Conservation (phyloP, 2,797 vertebrate genomes). For the Yasuhikotakia modesta region DNA sequence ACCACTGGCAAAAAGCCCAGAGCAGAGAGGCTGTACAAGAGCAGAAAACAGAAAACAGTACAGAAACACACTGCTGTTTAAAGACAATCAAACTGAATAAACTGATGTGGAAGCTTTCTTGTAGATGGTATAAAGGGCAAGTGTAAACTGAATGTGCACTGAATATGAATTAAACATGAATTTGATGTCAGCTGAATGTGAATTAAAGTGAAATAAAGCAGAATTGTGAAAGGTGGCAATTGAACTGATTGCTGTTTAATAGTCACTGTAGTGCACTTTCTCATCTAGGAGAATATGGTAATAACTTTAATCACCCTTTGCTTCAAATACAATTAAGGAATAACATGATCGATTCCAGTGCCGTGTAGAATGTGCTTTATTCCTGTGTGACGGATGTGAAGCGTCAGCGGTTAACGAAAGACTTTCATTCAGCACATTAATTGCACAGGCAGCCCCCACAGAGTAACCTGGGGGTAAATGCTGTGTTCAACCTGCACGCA, state of each 20-base stretch:
- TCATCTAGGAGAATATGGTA: not conserved
- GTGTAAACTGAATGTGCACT: not conserved
- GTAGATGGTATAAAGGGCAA: not conserved
- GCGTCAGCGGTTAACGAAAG: not conserved
- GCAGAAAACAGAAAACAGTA: not conserved
- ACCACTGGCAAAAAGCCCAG: conserved; percentile 13
- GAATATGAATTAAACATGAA: not conserved
- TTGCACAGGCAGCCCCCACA: not conserved
- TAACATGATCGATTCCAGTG: not conserved
- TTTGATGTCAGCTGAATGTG: not conserved
- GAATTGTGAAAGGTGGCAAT: not conserved
- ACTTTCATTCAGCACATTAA: conserved; percentile 19
- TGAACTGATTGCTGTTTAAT: not conserved
- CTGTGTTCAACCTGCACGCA: not conserved
- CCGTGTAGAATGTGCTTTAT: not conserved
- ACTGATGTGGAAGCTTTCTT: conserved; percentile 1
- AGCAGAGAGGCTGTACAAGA: conserved; percentile 1
- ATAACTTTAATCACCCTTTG: not conserved
- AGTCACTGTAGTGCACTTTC: not conserved
- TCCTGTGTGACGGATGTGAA: not conserved
- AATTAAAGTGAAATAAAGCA: not conserved
- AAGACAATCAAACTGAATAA: not conserved
- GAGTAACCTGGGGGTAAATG: not conserved
- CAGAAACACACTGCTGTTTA: not conserved
- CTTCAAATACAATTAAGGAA: not conserved